These are phyloP conservation scores for Nowickia ferox DNA, from an alignment of 2,888 invertebrate species.

Conservation along the genomic window DNA sequence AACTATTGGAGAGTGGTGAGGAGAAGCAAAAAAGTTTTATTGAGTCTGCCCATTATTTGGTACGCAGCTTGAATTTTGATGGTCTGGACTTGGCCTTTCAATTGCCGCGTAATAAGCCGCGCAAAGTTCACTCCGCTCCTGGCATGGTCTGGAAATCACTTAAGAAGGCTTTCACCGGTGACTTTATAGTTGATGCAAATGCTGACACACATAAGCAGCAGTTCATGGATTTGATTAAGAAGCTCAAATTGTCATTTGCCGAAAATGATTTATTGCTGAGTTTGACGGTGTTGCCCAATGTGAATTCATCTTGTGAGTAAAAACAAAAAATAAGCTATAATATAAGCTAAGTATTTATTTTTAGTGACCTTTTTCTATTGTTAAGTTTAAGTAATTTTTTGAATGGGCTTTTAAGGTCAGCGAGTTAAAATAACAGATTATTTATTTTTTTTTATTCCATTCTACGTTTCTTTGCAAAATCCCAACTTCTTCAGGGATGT, in stretches of 20 bases:
- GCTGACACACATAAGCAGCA: slow-evolving; percentile 90
- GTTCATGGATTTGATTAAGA: slow-evolving; percentile 89
- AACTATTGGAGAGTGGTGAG: slow-evolving; percentile 87
- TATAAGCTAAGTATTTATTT: not conserved
- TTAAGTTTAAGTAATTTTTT: too few relatives aligned
- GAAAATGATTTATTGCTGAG: slow-evolving; percentile 87
- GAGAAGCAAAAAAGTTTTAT: slow-evolving; percentile 88
- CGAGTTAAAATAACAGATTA: too few relatives aligned
- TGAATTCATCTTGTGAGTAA: slow-evolving; percentile 88
- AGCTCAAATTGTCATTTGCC: slow-evolving; percentile 88
- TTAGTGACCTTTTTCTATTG: too few relatives aligned
- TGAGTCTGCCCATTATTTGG: slow-evolving; percentile 88
- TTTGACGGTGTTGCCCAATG: slow-evolving; percentile 89
- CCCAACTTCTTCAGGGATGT: too few relatives aligned
- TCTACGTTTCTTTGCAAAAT: too few relatives aligned
- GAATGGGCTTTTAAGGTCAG: too few relatives aligned
- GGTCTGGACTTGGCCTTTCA: slow-evolving; percentile 94
- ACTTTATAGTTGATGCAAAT: slow-evolving; percentile 89
- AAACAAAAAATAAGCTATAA: not conserved
- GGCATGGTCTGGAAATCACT: slow-evolving; percentile 89
- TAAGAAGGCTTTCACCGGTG: slow-evolving; percentile 89
- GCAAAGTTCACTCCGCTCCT: slow-evolving; percentile 88
- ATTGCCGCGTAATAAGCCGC: slow-evolving; percentile 90
- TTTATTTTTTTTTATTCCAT: too few relatives aligned
- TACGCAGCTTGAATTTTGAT: slow-evolving; percentile 92